These are phyloP conservation scores for Torymus auratus DNA, from an alignment of 2,888 invertebrate genomes.

Conservation along the genomic window DNA sequence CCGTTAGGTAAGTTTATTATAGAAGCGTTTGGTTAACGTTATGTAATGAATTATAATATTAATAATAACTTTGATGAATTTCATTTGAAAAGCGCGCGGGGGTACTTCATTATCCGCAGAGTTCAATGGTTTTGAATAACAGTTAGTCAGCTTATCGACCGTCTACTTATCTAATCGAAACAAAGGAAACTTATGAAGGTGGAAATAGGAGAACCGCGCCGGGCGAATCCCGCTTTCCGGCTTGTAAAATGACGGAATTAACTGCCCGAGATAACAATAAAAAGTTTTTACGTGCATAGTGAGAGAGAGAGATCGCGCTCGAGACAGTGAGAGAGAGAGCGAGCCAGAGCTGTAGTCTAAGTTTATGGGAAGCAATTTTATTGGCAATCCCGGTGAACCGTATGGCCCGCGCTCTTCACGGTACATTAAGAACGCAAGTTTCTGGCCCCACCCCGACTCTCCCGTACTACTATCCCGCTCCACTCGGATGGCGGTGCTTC, in stretches of 20 bases:
- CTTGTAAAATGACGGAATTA: slow-evolving; percentile 41
- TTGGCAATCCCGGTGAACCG: slow-evolving; percentile 39
- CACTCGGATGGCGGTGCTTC: neutral
- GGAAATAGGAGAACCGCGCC: neutral
- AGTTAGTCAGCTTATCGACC: too few species aligned
- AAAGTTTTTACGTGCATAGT: slow-evolving; percentile 35
- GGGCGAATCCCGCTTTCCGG: neutral
- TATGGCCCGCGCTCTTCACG: slow-evolving; percentile 41
- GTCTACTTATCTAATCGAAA: neutral
- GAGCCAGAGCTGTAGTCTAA: slow-evolving; percentile 30
- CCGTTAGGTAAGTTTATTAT: too few species aligned
- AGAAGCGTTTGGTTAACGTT: too few species aligned
- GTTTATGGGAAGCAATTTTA: slow-evolving; percentile 52
- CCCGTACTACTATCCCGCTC: neutral
- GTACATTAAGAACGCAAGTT: slow-evolving; percentile 47
- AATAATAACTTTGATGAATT: too few species aligned
- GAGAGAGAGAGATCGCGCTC: neutral
- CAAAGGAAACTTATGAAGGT: slow-evolving; percentile 21
- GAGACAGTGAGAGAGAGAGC: slow-evolving; percentile 11
- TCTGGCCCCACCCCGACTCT: slow-evolving; percentile 1
- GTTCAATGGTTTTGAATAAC: too few species aligned
- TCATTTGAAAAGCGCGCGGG: too few species aligned
- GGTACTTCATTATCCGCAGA: too few species aligned
- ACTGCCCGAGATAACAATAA: slow-evolving; percentile 27
- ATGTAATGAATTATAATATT: too few species aligned